Percentiles rank a stretch among this genome's conserved stretches.
These are phyloP conservation scores for Heliconius erato DNA, from an alignment of 2,888 invertebrate genomes.

Conservation along the genomic window DNA sequence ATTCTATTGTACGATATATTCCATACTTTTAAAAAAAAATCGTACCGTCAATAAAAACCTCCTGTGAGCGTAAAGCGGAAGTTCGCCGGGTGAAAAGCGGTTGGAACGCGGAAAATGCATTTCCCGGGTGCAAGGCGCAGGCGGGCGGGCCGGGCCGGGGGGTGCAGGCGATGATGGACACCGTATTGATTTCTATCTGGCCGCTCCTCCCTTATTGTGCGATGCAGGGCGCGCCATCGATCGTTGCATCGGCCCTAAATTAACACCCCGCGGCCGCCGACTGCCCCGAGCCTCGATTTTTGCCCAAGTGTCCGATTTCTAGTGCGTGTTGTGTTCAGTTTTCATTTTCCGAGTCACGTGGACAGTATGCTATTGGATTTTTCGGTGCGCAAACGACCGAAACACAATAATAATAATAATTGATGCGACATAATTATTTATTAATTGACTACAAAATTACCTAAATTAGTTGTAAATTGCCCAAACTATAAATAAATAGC, in stretches of 20 bases:
- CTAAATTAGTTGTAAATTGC: conserved; percentile 55
- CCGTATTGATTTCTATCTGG: conserved; percentile 86
- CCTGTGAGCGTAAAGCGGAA: conserved; percentile 38
- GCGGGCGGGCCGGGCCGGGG: conserved; percentile 86
- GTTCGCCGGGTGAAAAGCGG: conserved; percentile 70
- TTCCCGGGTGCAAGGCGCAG: conserved; percentile 83
- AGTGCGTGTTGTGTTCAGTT: conserved; percentile 72
- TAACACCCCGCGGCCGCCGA: conserved; percentile 60
- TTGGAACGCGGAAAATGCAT: conserved; percentile 78
- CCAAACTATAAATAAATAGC: conserved; percentile 48
- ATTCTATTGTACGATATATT: conserved; percentile 61
- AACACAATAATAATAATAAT: conserved; percentile 23
- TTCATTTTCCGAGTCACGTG: conserved; percentile 69
- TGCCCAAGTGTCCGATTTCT: conserved; percentile 59
- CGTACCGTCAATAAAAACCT: conserved; percentile 35
- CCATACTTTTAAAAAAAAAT: background rate
- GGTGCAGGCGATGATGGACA: conserved; percentile 87
- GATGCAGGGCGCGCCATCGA: conserved; percentile 83
- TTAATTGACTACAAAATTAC: conserved; percentile 58
- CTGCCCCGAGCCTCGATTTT: conserved; percentile 71
- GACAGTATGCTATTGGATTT: conserved; percentile 62
- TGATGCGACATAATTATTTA: conserved; percentile 58
- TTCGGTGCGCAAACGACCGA: conserved; percentile 47
- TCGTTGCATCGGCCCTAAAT: conserved; percentile 79
- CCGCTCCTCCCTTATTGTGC: conserved; percentile 84